phyloP scores from a whole-genome alignment of 2,888 invertebrate species.

The Diaperis boleti region DNA sequence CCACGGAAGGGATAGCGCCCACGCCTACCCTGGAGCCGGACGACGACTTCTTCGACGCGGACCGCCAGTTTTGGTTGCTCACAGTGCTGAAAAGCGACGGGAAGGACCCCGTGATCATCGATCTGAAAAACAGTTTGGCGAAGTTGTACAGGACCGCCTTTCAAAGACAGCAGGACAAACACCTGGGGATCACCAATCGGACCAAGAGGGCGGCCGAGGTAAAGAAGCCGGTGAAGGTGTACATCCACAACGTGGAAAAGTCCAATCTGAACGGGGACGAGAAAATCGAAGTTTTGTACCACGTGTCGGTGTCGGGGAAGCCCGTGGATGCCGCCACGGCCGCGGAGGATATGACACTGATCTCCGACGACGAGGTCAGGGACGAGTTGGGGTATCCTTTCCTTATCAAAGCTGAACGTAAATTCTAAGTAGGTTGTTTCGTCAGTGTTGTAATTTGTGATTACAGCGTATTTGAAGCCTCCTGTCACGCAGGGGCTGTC shows the following conservation, averaged over 20 bases:
- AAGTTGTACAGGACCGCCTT: slow-evolving; percentile 85
- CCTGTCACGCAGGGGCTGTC: slow-evolving; percentile 71
- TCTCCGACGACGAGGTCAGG: slow-evolving; percentile 82
- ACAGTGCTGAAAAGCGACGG: slow-evolving; percentile 77
- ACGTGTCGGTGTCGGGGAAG: slow-evolving; percentile 82
- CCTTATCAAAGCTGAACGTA: slow-evolving; percentile 88
- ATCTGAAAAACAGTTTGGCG: slow-evolving; percentile 80
- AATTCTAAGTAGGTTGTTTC: slow-evolving; percentile 62
- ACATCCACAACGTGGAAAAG: slow-evolving; percentile 77
- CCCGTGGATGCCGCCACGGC: slow-evolving; percentile 86
- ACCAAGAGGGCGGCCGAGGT: slow-evolving; percentile 10
- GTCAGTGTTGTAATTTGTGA: neutral
- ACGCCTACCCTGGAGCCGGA: slow-evolving; percentile 58
- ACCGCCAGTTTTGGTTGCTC: slow-evolving; percentile 83
- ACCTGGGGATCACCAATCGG: slow-evolving; percentile 74
- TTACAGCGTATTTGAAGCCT: slow-evolving; percentile 77
- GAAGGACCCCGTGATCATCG: slow-evolving; percentile 67
- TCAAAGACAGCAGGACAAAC: slow-evolving; percentile 84
- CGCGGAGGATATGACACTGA: slow-evolving; percentile 85
- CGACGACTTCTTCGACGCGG: slow-evolving; percentile 65
- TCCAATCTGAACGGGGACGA: slow-evolving; percentile 63
- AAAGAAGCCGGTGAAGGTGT: slow-evolving; percentile 72
- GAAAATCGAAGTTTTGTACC: slow-evolving; percentile 78
- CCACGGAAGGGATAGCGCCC: slow-evolving; percentile 69
- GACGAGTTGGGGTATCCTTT: slow-evolving; percentile 81